Evolutionary conservation across 1,140 invertebrate genomes (phyloP).

Genomic region (Drosophila aff.): DNA sequence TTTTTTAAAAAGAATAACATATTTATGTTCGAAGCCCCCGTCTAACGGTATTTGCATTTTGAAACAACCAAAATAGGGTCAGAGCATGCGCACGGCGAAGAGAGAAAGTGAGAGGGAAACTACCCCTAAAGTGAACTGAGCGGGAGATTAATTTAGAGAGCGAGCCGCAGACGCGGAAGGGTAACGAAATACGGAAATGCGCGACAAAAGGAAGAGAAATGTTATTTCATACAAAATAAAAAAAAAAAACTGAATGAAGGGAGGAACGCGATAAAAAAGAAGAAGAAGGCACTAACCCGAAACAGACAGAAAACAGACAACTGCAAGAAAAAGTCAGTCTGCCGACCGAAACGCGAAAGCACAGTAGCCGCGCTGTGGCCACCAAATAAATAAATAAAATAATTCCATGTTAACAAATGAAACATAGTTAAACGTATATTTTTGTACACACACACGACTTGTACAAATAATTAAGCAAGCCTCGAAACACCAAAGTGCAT

Average conservation of each 20-base stretch:
- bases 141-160: not conserved
- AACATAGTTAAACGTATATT: conserved; percentile 57
- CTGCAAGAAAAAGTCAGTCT: conserved; percentile 42
- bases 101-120: not conserved
- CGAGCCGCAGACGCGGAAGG: conserved; percentile 57
- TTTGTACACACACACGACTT: conserved; percentile 55
- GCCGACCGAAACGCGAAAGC: conserved; percentile 63
- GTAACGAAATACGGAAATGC: conserved; percentile 80
- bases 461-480: conserved; percentile 33
- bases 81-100: conserved; percentile 48
- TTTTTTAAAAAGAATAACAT: no score
- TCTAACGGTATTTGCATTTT: conserved; percentile 56
- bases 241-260: conserved; percentile 22
- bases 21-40: not conserved
- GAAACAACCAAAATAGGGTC: conserved; percentile 29
- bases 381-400: conserved; percentile 27
- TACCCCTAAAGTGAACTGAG: conserved; percentile 6
- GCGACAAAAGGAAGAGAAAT: conserved; percentile 60
- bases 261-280: conserved; percentile 20
- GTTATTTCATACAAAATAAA: conserved; percentile 58
- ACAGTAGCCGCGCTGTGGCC: conserved; percentile 54
- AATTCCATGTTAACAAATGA: conserved; percentile 42
- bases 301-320: conserved; percentile 45
- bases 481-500: conserved; percentile 74
- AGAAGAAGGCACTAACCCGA: conserved; percentile 46